Evolutionary conservation across 2,113 vertebrate species (phyloP).

Genomic region (Dasyornis broadbenti): DNA sequence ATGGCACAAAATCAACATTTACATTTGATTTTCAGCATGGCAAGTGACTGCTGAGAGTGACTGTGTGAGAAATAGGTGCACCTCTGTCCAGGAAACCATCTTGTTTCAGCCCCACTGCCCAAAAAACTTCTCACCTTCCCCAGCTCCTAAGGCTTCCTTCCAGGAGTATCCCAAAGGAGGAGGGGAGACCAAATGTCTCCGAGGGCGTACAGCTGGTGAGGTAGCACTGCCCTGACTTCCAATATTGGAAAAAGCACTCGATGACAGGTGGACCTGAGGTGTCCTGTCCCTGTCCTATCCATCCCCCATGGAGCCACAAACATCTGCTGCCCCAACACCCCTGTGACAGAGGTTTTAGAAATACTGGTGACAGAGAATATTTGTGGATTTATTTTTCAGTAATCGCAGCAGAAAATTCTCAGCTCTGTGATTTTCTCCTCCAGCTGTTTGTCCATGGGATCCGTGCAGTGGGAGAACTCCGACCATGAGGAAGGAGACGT

Average conservation of each 20-base stretch:
- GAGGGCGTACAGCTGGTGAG: neutral
- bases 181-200: neutral
- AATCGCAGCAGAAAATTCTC: neutral
- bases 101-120: neutral
- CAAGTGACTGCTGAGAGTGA: neutral
- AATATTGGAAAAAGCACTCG: neutral
- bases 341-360: neutral
- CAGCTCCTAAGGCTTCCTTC: neutral
- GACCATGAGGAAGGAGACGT: neutral
- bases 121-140: neutral
- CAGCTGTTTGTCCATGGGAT: neutral
- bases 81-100: neutral
- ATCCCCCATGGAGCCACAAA: neutral
- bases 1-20: neutral
- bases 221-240: neutral
- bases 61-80: neutral
- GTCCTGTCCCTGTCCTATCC: neutral
- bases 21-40: neutral
- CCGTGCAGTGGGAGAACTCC: neutral
- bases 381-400: neutral
- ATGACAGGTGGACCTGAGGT: neutral
- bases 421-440: neutral
- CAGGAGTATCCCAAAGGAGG: neutral
- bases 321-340: neutral
- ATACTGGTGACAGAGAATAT: neutral